phyloP scores from a whole-genome alignment of 2,888 invertebrate species.

The Lasioglossum pauxillum region DNA sequence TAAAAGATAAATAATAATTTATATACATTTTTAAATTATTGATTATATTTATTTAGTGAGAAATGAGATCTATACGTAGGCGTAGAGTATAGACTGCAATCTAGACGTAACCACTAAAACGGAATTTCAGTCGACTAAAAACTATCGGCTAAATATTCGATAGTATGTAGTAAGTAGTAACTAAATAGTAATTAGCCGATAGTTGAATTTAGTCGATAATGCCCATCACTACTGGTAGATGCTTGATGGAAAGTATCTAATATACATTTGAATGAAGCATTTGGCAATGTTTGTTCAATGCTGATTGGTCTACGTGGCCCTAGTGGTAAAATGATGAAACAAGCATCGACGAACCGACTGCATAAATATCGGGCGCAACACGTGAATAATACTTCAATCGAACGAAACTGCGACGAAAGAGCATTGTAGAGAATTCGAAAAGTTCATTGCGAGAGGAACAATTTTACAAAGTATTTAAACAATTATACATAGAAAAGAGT shows the following conservation, averaged over 20 bases:
- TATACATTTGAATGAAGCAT: slow-evolving; percentile 44
- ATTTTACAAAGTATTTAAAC: slow-evolving; percentile 16
- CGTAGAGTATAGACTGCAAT: too few relatives aligned
- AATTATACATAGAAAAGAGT: slow-evolving; percentile 3
- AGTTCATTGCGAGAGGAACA: not conserved
- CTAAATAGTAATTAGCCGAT: too few relatives aligned
- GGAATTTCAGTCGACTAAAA: too few relatives aligned
- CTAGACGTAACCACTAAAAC: too few relatives aligned
- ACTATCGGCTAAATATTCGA: too few relatives aligned
- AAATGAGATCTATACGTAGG: too few relatives aligned
- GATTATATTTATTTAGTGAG: too few relatives aligned
- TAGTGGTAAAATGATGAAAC: slow-evolving; percentile 56
- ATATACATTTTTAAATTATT: too few relatives aligned
- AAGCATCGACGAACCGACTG: slow-evolving; percentile 59
- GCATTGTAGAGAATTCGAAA: slow-evolving; percentile 15
- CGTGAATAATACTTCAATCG: slow-evolving; percentile 63
- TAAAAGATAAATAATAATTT: too few relatives aligned
- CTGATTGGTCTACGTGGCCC: slow-evolving; percentile 59
- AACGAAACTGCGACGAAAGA: slow-evolving; percentile 36
- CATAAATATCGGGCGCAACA: slow-evolving; percentile 71
- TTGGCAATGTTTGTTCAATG: slow-evolving; percentile 53
- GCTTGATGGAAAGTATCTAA: slow-evolving; percentile 4
- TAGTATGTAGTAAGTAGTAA: too few relatives aligned
- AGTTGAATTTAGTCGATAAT: too few relatives aligned
- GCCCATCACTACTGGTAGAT: too few relatives aligned